These are phyloP conservation scores for Chinchilla lanigera DNA, from an alignment of 2,113 vertebrate genomes.

Conservation along the genomic window DNA sequence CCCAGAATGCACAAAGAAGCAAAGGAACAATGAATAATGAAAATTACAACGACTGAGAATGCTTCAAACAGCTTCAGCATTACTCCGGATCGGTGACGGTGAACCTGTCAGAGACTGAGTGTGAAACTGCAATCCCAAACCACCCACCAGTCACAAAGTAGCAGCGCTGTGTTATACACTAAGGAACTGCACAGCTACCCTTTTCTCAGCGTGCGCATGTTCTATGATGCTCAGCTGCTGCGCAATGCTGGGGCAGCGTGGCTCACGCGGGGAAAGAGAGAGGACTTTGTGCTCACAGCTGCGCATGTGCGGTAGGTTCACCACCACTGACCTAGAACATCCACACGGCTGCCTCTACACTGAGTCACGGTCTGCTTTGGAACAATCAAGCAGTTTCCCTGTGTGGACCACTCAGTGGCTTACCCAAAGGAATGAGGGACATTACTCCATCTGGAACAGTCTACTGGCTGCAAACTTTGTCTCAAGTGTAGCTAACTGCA, in stretches of 20 bases:
- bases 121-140: neutral
- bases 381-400: neutral
- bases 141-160: neutral
- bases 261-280: no score
- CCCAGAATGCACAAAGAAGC: no score
- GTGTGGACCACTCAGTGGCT: neutral
- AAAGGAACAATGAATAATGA: neutral
- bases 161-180: neutral
- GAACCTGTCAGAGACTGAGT: neutral
- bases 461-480: neutral
- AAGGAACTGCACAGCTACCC: neutral
- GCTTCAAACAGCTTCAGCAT: neutral
- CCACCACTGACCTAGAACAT: neutral
- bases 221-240: neutral
- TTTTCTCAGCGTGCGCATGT: neutral
- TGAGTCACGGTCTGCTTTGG: neutral
- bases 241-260: neutral
- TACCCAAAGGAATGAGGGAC: neutral
- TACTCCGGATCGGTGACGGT: neutral
- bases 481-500: neutral
- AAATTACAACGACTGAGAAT: neutral
- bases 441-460: neutral
- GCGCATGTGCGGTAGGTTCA: no score
- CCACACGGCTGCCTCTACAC: neutral
- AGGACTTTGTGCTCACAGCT: neutral